A percentile compares a stretch with the other conserved stretches of the same genome.
These are phyloP conservation scores for Spea bombifrons DNA, from an alignment of 2,113 vertebrate genomes.

Conservation along the genomic window DNA sequence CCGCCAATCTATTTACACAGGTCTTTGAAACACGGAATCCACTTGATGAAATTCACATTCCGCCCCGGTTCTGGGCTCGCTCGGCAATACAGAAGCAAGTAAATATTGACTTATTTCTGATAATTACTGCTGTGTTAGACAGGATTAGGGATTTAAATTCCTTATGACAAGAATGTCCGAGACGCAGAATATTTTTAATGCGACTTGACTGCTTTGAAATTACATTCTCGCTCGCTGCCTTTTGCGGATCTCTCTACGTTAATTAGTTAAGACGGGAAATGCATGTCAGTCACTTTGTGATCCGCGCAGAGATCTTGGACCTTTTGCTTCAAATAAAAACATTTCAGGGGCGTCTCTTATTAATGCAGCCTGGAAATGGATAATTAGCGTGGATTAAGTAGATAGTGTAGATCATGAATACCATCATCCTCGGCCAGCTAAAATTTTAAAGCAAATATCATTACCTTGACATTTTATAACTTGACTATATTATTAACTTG, in stretches of 20 bases:
- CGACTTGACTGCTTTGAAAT: constrained; percentile 40
- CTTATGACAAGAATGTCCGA: constrained; percentile 28
- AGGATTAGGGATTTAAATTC: constrained; percentile 42
- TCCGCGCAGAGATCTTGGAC: constrained; percentile 17
- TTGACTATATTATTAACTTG: no score
- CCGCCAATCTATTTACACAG: constrained; percentile 10
- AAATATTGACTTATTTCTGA: constrained; percentile 44
- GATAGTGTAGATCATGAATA: no score
- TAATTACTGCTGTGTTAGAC: constrained; percentile 23
- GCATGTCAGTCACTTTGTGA: constrained; percentile 1
- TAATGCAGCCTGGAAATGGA: no score
- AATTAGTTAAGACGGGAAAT: constrained; percentile 43
- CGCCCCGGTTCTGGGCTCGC: neutral
- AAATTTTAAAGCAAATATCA: no score
- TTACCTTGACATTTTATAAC: no score
- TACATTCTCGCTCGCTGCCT: constrained; percentile 10
- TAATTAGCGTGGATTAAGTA: no score
- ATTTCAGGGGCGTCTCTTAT: no score
- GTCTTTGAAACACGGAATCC: neutral
- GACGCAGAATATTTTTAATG: constrained; percentile 13
- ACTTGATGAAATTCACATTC: neutral
- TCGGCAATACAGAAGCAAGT: neutral
- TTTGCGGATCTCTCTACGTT: constrained; percentile 1
- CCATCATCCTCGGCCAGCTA: no score
- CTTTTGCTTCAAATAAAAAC: constrained; percentile 1